Evolutionary conservation across 2,888 invertebrate genomes (phyloP).

Genomic region (Ornithoptera priamus): DNA sequence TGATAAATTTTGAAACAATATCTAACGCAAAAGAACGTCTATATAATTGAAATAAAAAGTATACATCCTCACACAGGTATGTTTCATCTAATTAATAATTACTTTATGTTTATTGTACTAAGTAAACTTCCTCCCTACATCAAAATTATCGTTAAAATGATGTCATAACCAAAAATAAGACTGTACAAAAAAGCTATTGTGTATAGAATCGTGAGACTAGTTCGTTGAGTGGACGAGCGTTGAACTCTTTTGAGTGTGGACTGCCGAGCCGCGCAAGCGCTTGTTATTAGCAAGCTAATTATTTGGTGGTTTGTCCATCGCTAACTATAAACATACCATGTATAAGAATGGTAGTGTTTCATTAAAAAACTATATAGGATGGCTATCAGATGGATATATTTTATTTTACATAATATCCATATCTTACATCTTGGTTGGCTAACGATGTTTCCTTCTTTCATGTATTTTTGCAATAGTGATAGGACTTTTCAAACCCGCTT

Average conservation of each 20-base stretch:
- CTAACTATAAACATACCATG: not conserved
- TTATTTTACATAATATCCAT: too few species aligned
- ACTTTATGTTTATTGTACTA: not conserved
- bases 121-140: not conserved
- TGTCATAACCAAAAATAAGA: constrained; percentile 75
- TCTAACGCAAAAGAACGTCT: not conserved
- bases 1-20: not conserved
- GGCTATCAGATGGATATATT: not conserved
- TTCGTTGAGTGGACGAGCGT: constrained; percentile 67
- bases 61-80: not conserved
- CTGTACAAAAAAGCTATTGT: constrained; percentile 77
- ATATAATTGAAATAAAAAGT: not conserved
- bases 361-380: not conserved
- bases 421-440: too few species aligned
- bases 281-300: constrained; percentile 54
- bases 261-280: constrained; percentile 61
- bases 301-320: not conserved
- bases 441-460: too few species aligned
- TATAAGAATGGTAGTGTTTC: too few species aligned
- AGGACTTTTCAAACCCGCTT: too few species aligned
- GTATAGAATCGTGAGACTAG: constrained; percentile 72
- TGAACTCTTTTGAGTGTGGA: constrained; percentile 72
- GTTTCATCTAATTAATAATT: not conserved
- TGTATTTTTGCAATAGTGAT: too few species aligned
- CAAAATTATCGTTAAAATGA: constrained; percentile 47